A percentile compares a stretch with the other conserved stretches of the same genome.
Evolutionary conservation across 37 sponge, comb jelly and placozoan genomes (phyloP).

Genomic region (Chondrilla cf. caribensis): DNA sequence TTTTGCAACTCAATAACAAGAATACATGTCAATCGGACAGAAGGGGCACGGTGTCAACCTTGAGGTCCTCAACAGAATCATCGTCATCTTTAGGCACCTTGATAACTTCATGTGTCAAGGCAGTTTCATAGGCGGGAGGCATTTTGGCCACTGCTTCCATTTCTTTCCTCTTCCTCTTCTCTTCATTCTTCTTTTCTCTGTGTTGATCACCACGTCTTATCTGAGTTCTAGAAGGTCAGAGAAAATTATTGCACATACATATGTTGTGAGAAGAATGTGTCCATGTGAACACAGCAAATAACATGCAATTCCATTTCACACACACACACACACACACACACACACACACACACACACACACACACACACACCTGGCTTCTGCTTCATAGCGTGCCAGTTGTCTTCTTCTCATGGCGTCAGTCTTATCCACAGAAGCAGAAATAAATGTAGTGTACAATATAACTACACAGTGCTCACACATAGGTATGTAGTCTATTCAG

Average conservation of each 20-base stretch:
- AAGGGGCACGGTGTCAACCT: too few species aligned
- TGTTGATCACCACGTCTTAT: not conserved
- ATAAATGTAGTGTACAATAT: not conserved
- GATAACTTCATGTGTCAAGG: not conserved
- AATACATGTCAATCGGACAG: too few species aligned
- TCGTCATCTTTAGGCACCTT: not conserved
- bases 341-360: too few species aligned
- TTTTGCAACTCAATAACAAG: too few species aligned
- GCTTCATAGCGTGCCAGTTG: constrained; percentile 17
- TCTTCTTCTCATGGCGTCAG: not conserved
- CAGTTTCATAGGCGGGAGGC: constrained; percentile 8
- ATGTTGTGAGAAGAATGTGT: too few species aligned
- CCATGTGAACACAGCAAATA: too few species aligned
- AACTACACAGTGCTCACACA: not conserved
- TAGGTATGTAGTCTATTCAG: too few species aligned
- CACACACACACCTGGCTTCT: not conserved
- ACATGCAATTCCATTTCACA: not conserved
- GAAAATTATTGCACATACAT: too few species aligned
- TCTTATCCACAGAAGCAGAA: not conserved
- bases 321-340: not conserved
- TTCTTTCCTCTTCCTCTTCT: not conserved
- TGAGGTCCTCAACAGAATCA: too few species aligned
- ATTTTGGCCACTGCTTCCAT: not conserved
- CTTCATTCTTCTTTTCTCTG: not conserved
- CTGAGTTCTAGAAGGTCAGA: not conserved